Base-by-base conservation (phyloP, 2,797 vertebrate species). In the Arnoldichthys spilopterus region DNA sequence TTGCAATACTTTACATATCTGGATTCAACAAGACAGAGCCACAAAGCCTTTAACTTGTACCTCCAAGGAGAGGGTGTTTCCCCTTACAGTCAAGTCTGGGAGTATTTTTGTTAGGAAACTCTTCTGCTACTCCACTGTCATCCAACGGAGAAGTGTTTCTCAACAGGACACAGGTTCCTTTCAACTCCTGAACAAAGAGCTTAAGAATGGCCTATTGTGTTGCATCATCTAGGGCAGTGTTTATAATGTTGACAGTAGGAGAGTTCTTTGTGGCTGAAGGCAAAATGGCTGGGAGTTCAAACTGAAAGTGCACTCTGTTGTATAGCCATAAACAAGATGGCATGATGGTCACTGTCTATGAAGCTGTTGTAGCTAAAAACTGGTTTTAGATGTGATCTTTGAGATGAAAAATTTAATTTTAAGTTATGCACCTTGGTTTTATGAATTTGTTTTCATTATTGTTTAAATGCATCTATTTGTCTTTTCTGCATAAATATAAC, bases 71-170 rank as follows among this genome's bases (percentile, higher is more conserved):
- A 81, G 88, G 83, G 84, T 74, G 83, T 86, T 91, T 86, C 89
- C 88, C 40, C 20, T 86, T 87, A 78, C 82, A 85, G 73, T 68
- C 53, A 18, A 66, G 7, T 58, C 83, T 64, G 12, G 28, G 43
- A 80, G 34, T 88, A 84, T 89, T 89, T 91, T 85, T 83, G 45
- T 88, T 88, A 89, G 89, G 87, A 77, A 86, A 86, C 85, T 86
- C 86, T 91, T 90, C 89, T 89, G 87, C 74, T 72, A 15, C 74
- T n/a, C 30, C 15, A 9, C 84, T 78, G 87, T 92, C 90, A 85
- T 91, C 90, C 74, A 80, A 32, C 76, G 54, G 40, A 37, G 56
- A 72, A 70, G 5, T 37, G 61, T 85, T 86, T 34, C 13, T 63
- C 43, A 22, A 45, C 47, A 47, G 53, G 22, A 74, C 49, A 43